phyloP scores from a whole-genome alignment of 2,113 vertebrate genomes.

The Trogon melanurus region DNA sequence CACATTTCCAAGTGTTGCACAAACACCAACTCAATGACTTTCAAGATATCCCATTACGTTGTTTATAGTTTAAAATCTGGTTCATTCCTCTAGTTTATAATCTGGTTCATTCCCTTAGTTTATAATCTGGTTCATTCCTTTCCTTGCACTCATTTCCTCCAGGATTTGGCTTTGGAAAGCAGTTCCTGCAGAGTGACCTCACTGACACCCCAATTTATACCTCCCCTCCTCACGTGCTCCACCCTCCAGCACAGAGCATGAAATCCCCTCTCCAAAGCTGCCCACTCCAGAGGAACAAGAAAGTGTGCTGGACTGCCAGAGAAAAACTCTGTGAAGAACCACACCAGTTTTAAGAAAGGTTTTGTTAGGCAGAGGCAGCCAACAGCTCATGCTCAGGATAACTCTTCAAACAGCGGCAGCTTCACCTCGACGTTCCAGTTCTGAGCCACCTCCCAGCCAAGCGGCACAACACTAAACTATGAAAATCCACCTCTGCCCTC shows the following conservation, averaged over 20 bases:
- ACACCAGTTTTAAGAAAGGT: not conserved
- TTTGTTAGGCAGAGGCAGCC: not conserved
- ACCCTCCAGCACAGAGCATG: accelerated
- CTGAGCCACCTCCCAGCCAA: not conserved
- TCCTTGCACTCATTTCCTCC: accelerated
- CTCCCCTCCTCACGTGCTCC: not conserved
- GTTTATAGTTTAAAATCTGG: not conserved
- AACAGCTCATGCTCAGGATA: not conserved
- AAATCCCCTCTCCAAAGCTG: not conserved
- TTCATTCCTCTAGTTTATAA: not conserved
- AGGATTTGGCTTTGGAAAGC: not conserved
- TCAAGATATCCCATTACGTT: not conserved
- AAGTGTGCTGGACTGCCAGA: not conserved
- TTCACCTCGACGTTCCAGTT: not conserved
- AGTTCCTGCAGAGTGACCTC: not conserved
- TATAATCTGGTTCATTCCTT: not conserved
- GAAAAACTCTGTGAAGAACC: not conserved
- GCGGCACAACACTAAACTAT: not conserved
- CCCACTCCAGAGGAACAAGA: not conserved
- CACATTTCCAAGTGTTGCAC: not conserved
- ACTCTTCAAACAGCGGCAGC: not conserved
- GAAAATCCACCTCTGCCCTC: not conserved
- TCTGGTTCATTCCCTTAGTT: not conserved
- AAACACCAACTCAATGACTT: not conserved
- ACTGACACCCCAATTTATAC: accelerated